Evolutionary conservation across 1,140 invertebrate species (phyloP).

Genomic region (Philaenus spumarius): DNA sequence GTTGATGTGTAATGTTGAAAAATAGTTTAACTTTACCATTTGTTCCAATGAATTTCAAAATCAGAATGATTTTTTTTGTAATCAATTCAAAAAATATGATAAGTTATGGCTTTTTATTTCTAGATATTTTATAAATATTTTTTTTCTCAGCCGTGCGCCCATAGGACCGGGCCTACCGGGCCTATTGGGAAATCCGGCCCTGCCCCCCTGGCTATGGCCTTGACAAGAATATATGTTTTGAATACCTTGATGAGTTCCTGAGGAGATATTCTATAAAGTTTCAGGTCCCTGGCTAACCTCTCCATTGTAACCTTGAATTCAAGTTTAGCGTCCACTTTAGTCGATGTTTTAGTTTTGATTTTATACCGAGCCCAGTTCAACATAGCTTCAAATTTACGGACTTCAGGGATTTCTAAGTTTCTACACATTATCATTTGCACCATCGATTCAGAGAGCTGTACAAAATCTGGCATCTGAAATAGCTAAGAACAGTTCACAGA

Average conservation of each 20-base stretch:
- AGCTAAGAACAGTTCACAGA: no score
- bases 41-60: no score
- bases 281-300: constrained; percentile 77
- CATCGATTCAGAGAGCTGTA: constrained; percentile 87
- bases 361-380: constrained; percentile 79
- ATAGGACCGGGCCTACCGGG: no score
- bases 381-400: constrained; percentile 93
- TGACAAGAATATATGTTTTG: not conserved
- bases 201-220: no score
- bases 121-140: no score
- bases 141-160: no score
- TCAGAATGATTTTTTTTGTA: no score
- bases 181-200: no score
- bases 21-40: no score
- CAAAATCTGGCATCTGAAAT: constrained; percentile 75
- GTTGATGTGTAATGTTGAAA: no score
- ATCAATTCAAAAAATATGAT: no score
- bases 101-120: no score
- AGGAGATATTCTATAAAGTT: constrained; percentile 84
- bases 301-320: constrained; percentile 92
- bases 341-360: constrained; percentile 64
- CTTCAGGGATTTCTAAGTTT: constrained; percentile 77
- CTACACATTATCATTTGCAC: constrained; percentile 75
- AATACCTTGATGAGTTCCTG: constrained; percentile 83
- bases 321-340: constrained; percentile 74